These are phyloP conservation scores for Caenorhabditis inopinata DNA, from an alignment of 1,140 invertebrate genomes.

Conservation along the genomic window DNA sequence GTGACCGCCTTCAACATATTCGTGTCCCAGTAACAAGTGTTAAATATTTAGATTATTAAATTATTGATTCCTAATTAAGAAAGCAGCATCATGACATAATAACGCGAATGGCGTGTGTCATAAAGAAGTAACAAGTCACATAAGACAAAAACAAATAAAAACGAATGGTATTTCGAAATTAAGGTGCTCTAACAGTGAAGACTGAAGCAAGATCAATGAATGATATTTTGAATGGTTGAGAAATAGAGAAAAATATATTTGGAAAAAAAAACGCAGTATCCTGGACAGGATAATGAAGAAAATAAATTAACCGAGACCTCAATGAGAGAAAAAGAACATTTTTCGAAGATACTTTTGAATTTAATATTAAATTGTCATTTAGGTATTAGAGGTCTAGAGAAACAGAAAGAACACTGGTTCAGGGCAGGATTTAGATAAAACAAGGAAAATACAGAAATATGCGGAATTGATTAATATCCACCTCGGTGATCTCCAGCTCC, in stretches of 20 bases:
- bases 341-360: too few relatives aligned
- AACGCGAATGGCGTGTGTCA: background rate
- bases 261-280: background rate
- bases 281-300: background rate
- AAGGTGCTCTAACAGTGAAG: too few relatives aligned
- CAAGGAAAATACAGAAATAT: background rate
- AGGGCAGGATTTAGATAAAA: background rate
- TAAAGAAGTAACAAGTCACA: background rate
- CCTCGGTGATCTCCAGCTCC: slow-evolving; percentile 8
- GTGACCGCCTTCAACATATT: too few relatives aligned
- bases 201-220: background rate
- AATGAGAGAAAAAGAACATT: background rate
- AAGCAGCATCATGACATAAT: background rate
- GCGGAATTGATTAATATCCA: background rate
- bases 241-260: background rate
- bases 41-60: too few relatives aligned
- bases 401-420: background rate
- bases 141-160: background rate
- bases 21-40: too few relatives aligned
- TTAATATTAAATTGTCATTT: too few relatives aligned
- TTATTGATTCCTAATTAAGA: too few relatives aligned
- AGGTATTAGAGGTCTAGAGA: background rate
- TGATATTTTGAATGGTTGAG: slow-evolving; percentile 3
- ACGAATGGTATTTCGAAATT: too few relatives aligned
- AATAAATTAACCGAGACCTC: slow-evolving; percentile 12